phyloP scores from a whole-genome alignment of 2,888 invertebrate species.

The Tenthredo mesomela region DNA sequence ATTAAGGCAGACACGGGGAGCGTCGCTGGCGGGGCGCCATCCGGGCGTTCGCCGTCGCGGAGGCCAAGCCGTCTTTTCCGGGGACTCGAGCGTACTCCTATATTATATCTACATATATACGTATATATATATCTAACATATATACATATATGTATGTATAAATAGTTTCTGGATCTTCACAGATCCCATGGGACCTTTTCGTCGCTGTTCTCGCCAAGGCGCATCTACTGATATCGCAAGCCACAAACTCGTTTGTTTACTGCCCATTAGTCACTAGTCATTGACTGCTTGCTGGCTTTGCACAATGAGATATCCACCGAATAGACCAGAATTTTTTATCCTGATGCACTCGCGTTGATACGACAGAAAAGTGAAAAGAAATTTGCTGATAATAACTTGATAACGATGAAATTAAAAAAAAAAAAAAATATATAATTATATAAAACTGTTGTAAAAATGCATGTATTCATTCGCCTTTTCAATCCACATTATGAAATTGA shows the following conservation, averaged over 20 bases:
- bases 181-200: conserved; percentile 34
- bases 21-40: conserved; percentile 71
- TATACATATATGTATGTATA: background rate
- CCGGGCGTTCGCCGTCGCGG: conserved; percentile 61
- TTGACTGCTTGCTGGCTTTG: conserved; percentile 27
- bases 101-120: background rate
- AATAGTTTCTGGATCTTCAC: background rate
- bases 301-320: background rate
- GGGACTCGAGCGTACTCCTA: conserved; percentile 16
- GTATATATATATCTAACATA: background rate
- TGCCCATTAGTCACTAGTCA: conserved; percentile 37
- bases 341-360: background rate
- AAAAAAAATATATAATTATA: background rate
- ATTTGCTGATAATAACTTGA: background rate
- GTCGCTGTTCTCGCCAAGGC: background rate
- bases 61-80: conserved; percentile 51
- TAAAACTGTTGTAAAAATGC: background rate
- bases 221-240: background rate
- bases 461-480: background rate
- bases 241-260: conserved; percentile 38
- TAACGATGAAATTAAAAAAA: background rate
- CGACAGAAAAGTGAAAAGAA: background rate
- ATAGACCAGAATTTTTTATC: background rate
- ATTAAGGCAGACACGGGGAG: conserved; percentile 76
- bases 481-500: background rate